These are phyloP conservation scores for Sardinella longiceps DNA, from an alignment of 2,797 vertebrate species.

Conservation along the genomic window DNA sequence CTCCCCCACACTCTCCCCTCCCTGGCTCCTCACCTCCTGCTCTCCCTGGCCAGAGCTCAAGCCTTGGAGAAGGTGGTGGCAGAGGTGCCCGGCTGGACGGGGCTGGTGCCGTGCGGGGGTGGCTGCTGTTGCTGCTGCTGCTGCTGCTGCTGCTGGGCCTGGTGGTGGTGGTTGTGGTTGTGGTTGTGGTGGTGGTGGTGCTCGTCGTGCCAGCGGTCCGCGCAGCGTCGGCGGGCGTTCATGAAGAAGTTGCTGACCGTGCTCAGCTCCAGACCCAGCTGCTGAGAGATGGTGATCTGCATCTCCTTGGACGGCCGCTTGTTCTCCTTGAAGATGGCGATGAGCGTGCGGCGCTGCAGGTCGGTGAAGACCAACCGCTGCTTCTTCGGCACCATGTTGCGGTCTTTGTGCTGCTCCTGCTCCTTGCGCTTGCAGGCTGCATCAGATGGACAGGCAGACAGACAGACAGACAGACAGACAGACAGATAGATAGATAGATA, in stretches of 20 bases:
- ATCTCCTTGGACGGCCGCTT: constrained; percentile 97
- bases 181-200: constrained; percentile 78
- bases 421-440: constrained; percentile 97
- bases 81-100: constrained; percentile 77
- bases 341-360: constrained; percentile 95
- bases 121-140: constrained; percentile 37
- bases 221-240: constrained; percentile 92
- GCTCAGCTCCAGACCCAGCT: constrained; percentile 94
- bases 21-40: constrained; percentile 24
- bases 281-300: constrained; percentile 98
- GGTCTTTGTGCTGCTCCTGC: constrained; percentile 89
- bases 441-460: constrained; percentile 32
- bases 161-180: constrained; percentile 1
- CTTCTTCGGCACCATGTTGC: constrained; percentile 93
- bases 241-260: constrained; percentile 99
- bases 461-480: neutral
- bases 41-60: constrained; percentile 67
- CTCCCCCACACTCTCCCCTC: constrained; percentile 31
- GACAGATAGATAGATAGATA: constrained; percentile 2
- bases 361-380: constrained; percentile 99
- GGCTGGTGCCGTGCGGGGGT: constrained; percentile 24
- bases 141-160: constrained; percentile 54
- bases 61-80: constrained; percentile 92
- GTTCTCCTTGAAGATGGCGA: constrained; percentile 98
- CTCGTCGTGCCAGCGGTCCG: constrained; percentile 92